Evolutionary conservation across 2,797 vertebrate genomes (phyloP), one percentile per base, ranked within the genome.

Genomic region (Hirundo rustica): DNA sequence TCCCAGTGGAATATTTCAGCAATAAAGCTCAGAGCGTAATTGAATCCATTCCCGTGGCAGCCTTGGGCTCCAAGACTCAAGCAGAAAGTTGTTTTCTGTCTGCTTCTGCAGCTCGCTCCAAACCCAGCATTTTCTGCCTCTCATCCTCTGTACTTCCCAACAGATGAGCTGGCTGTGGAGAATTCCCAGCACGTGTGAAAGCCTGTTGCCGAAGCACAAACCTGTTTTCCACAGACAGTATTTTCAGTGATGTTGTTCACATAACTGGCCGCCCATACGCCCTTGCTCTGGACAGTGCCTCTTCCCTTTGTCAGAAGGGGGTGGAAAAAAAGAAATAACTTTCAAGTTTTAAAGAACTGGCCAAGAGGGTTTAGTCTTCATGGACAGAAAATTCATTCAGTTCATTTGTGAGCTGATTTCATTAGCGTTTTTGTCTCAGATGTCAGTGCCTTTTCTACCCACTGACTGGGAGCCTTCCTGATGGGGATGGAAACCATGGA

Each of bases 1-100:
- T 95, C 89, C 87, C 89, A 86, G 47, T 27, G 72, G 88, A 92
- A 68, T 68, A 72, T 89, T 84, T 91, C 73, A 51, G 75, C 68
- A 89, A 92, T 78, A 81, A 92, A 95, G 77, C 78, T 61, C 23
- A 27, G 55, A 47, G 71, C 1, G 0, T 83, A 89, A 95, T 58
- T 91, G 84, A 89, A 80, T 90, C 92, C 87, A 67, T 85, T 85
- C 91, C 85, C 4, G 2, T 71, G 78, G 74, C 82, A 71, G 89
- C 51, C 73, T 47, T 45, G 47, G 58, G n/a, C 86, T 92, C 80
- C 74, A 27, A 42, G 74, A 53, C 16, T 83, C 48, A 34, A 51
- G 88, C 54, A 85, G 66, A 88, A 81, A 44, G 73, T 84, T 73
- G 78, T 51, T 90, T 80, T 90, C 77, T 68, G 55, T 38, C 89